Evolutionary conservation across 2,888 invertebrate species (phyloP), one percentile per base, ranked within the genome.

Genomic region (Melieria omissa): DNA sequence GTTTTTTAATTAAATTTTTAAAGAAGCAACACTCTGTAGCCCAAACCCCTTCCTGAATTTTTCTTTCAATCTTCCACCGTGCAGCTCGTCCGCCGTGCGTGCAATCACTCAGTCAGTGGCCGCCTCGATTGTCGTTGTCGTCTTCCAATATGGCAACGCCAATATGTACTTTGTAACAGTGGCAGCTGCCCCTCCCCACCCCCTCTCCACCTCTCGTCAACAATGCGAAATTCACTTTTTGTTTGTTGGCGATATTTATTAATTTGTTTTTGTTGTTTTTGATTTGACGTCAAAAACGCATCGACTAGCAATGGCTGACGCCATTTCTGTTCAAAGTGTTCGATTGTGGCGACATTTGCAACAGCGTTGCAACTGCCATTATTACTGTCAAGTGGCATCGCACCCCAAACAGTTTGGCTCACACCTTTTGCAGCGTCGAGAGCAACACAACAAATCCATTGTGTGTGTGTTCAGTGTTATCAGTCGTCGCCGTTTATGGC

Each of bases 401-500:
- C 29, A 29, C 29, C 29, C 29, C 29, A 29, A 29, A 29, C 29
- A 29, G 29, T 29, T 29, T 29, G 29, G 29, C 29, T 66, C 58
- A 66, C 58, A 66, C 66, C 66, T 58, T 66, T 66, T 10, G 14
- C 57, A 57, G 49, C 5, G 42, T 14, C 54, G 45, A 10, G 14
- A 44, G n/a, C 57, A 42, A 57, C 14, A 41, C 14, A 42, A 42
- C 46, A 41, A 58, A 58, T 66, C 47, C 66, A 49, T 66, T 58
- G 60, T 58, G 57, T 57, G 55, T 57, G 54, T 8, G 66, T 46
- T 55, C 47, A 46, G 46, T n/a, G 46, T 66, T 66, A 41, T 65
- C 66, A 58, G 41, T 58, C 29, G 60, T 8, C 41, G n/a, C 70
- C 70, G 57, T 70, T 70, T 70, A 70, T 63, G 70, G 70, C 52